A percentile compares a stretch with the other conserved stretches of the same genome.
Conservation (phyloP, 2,113 vertebrate species). For the Lutjanus erythropterus region DNA sequence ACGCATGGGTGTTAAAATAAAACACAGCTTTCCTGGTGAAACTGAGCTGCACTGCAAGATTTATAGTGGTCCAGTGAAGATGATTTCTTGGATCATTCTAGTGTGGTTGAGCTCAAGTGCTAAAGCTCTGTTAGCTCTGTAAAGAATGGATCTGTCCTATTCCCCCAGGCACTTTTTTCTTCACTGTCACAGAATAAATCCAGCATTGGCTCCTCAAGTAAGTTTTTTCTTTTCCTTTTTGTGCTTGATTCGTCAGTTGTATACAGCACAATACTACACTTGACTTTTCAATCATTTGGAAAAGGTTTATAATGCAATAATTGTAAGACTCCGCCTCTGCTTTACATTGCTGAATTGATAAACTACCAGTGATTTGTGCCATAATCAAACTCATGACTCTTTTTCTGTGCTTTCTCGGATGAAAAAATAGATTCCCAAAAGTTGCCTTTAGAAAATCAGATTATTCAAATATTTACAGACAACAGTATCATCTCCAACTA, state of each 20-base stretch:
- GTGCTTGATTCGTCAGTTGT: background rate
- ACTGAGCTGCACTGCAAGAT: slow-evolving; percentile 24
- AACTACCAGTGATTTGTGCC: background rate
- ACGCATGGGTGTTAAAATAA: slow-evolving; percentile 14
- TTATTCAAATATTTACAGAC: background rate
- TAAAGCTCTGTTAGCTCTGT: slow-evolving; percentile 21
- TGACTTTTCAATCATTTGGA: background rate
- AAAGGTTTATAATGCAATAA: background rate
- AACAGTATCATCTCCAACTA: background rate
- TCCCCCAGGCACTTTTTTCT: background rate
- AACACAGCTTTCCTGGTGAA: slow-evolving; percentile 28
- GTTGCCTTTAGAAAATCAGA: too few relatives aligned
- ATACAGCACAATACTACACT: background rate
- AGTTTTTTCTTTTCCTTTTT: background rate
- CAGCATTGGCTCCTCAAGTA: background rate
- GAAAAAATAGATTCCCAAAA: slow-evolving; percentile 3
- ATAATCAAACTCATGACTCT: background rate
- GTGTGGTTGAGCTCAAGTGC: slow-evolving; percentile 30
- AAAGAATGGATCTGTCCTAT: slow-evolving; percentile 5
- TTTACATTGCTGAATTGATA: background rate
- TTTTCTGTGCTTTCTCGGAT: background rate
- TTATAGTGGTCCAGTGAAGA: background rate
- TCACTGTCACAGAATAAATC: background rate
- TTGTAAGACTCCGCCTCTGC: background rate
- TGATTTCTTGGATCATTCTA: slow-evolving; percentile 34